Evolutionary conservation across 2,113 vertebrate species (phyloP).

Genomic region (Centropus unirufus): DNA sequence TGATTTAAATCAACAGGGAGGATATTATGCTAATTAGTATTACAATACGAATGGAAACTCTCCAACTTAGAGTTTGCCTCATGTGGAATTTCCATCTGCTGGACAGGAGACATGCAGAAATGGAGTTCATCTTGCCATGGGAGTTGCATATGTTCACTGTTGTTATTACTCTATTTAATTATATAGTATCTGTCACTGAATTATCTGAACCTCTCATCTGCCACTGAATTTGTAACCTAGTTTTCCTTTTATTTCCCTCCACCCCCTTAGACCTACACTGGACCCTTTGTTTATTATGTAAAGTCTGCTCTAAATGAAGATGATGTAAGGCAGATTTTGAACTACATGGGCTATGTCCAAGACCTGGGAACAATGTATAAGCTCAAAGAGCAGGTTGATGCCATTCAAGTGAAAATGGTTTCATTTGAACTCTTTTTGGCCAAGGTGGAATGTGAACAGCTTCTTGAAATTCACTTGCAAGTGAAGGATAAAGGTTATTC

Average conservation of each 20-base stretch:
- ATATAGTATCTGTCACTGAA: neutral
- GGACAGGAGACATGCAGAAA: constrained; percentile 5
- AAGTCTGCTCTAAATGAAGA: constrained; percentile 89
- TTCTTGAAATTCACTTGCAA: constrained; percentile 89
- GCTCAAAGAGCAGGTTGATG: constrained; percentile 85
- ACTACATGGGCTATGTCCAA: constrained; percentile 90
- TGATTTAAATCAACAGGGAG: constrained; percentile 9
- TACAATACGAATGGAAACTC: constrained; percentile 38
- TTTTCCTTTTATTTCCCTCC: constrained; percentile 25
- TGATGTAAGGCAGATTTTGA: constrained; percentile 88
- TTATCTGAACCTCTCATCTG: neutral
- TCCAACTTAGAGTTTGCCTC: constrained; percentile 19
- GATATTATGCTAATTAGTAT: neutral
- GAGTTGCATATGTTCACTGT: neutral
- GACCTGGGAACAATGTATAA: constrained; percentile 84
- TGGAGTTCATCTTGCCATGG: neutral
- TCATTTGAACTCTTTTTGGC: constrained; percentile 95
- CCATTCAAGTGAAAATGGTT: constrained; percentile 81
- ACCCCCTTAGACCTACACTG: constrained; percentile 90
- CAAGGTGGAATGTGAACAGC: constrained; percentile 92
- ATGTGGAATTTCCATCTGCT: constrained; percentile 31
- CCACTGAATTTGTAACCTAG: constrained; percentile 20
- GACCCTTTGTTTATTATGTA: constrained; percentile 95
- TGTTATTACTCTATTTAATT: neutral
- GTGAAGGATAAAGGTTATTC: constrained; percentile 89